Conservation (phyloP, 2,797 vertebrate genomes). For the Vipera ursinii region DNA sequence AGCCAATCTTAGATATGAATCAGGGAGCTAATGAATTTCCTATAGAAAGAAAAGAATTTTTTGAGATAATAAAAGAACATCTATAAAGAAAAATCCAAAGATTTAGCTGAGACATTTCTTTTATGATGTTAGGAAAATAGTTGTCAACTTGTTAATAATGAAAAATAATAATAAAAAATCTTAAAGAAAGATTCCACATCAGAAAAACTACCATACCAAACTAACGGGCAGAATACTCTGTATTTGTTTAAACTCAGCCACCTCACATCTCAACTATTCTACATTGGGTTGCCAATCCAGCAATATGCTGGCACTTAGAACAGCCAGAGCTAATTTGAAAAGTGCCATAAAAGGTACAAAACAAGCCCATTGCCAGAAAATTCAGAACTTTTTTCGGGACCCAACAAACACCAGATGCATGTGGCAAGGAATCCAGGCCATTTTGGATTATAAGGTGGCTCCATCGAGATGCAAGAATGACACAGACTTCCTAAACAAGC, state of each 20-base stretch:
- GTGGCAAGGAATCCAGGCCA: too few relatives aligned
- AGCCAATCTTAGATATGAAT: background rate
- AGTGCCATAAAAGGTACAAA: too few relatives aligned
- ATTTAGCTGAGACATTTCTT: background rate
- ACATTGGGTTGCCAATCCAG: background rate
- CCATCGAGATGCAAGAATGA: too few relatives aligned
- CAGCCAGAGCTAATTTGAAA: too few relatives aligned
- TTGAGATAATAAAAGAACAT: background rate
- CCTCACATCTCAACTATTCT: background rate
- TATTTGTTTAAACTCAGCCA: background rate
- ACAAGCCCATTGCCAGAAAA: too few relatives aligned
- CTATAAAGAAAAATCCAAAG: background rate
- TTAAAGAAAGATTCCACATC: background rate
- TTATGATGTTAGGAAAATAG: background rate
- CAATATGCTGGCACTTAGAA: too few relatives aligned
- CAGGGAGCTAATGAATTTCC: background rate
- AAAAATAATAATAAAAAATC: background rate
- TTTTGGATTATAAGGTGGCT: too few relatives aligned
- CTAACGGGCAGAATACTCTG: background rate
- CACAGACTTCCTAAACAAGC: too few relatives aligned
- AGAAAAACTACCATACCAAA: background rate
- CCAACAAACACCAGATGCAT: too few relatives aligned
- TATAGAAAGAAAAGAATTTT: background rate
- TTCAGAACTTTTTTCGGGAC: too few relatives aligned
- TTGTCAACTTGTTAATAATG: background rate